Evolutionary conservation across 2,113 vertebrate species (phyloP), one percentile per base, ranked within the genome.

Genomic region (Haliaeetus leucogaster): DNA sequence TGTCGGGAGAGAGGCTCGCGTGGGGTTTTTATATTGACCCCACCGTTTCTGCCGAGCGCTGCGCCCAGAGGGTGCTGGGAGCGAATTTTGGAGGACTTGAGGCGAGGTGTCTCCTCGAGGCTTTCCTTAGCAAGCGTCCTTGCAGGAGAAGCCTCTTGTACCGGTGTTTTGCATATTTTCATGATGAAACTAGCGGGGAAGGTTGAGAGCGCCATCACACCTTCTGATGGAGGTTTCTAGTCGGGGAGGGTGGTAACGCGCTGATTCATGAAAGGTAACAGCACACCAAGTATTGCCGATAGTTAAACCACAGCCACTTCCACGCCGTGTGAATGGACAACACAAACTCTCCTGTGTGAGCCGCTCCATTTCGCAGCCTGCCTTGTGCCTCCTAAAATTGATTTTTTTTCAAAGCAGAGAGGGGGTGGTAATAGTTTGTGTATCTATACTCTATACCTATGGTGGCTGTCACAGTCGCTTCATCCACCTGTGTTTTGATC

Each of bases 381-480:
- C 10, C 34, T 5, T 6, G 34, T 21, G 27, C 61, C 40, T 38
- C 53, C 36, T 3, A 0, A 16, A 61, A 19, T 7, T 10, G 4
- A 2, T 20, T 16, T 40, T 18, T 40, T 5, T 2, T 13, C 36
- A 1, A 3, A 53, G 82, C 11, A 13, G 1, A 1, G 20, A 25
- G 43, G 3, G 7, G 0, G 2, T 29, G 13, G 40, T 13, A 3
- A 2, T 19, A 7, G n/a, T 18, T 43, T 0, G 4, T 34, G 2
- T 4, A 1, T 3, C 10, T 4, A 2, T 55, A 1, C 3, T 3
- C 10, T 4, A 2, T 55, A 1, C 3, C 27, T 16, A 3, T 52
- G 61, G 42, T 34, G 70, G 3, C 50, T 30, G 22, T 4, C 52
- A 4, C 18, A 4, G 20, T 2, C 2, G 0, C 34, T 27, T 14